Conservation (phyloP, 2,797 vertebrate genomes). For the Acanthurus leucopareius region DNA sequence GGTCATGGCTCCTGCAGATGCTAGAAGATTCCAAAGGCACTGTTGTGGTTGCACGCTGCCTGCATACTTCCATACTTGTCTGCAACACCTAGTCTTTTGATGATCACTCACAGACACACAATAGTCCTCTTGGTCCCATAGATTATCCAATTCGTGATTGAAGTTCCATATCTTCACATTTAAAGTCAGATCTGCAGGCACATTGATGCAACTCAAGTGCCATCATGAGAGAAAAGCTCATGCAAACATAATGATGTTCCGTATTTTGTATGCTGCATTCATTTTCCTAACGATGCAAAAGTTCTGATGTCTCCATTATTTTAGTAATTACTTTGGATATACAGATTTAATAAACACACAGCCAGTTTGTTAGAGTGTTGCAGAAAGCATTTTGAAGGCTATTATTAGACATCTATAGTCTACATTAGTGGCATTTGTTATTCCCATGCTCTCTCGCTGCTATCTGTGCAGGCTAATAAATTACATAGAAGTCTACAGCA, state of each 20-base stretch:
- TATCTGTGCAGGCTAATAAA: conserved; percentile 73
- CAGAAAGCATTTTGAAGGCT: conserved; percentile 60
- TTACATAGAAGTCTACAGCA: conserved; percentile 66
- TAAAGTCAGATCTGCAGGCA: background rate
- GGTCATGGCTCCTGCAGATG: conserved; percentile 75
- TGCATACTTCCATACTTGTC: conserved; percentile 26
- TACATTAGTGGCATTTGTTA: conserved; percentile 72
- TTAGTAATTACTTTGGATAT: conserved; percentile 46
- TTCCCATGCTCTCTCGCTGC: conserved; percentile 53
- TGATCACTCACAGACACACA: no score
- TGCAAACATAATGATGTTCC: conserved; percentile 17
- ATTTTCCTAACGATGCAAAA: conserved; percentile 44
- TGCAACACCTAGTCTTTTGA: background rate
- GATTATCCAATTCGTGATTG: background rate
- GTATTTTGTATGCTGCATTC: conserved; percentile 5
- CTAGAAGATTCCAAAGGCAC: conserved; percentile 46
- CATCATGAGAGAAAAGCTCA: conserved; percentile 10
- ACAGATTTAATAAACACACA: conserved; percentile 54
- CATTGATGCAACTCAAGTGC: background rate
- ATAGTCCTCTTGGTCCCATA: background rate
- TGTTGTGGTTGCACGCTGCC: conserved; percentile 10
- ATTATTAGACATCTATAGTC: conserved; percentile 64
- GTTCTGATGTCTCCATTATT: conserved; percentile 36
- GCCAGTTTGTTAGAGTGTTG: conserved; percentile 32
- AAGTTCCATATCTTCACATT: background rate